Conservation (phyloP, 2,797 vertebrate species). For the Chelon auratus region DNA sequence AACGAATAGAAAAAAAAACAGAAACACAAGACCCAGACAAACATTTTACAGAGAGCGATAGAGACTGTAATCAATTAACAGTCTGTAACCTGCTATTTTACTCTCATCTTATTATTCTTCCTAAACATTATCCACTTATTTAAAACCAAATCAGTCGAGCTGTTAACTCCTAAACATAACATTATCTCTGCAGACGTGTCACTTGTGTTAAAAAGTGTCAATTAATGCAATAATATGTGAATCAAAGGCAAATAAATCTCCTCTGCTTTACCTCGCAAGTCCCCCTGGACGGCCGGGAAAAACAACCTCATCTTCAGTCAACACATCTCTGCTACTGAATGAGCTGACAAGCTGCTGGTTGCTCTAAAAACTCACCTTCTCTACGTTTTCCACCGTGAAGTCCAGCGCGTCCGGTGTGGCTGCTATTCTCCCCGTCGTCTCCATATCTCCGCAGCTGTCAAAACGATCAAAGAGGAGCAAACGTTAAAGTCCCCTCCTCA, state of each 20-base stretch:
- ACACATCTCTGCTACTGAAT: accelerated
- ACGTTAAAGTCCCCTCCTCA: background rate
- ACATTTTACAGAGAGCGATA: constrained; percentile 7
- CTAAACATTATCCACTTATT: background rate
- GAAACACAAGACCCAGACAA: constrained; percentile 31
- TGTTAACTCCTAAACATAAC: background rate
- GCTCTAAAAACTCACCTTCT: constrained; percentile 89
- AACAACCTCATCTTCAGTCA: background rate
- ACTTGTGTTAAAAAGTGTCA: background rate
- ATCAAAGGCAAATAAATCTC: background rate
- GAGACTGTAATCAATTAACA: background rate
- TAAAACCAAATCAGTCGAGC: background rate
- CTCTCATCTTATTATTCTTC: background rate
- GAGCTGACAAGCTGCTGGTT: too few relatives aligned
- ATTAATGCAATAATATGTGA: background rate
- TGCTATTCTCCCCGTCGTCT: constrained; percentile 82
- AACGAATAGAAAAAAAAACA: constrained; percentile 23
- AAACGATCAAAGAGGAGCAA: constrained; percentile 58
- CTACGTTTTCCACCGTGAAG: constrained; percentile 98
- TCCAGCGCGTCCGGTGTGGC: constrained; percentile 85
- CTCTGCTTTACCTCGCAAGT: background rate
- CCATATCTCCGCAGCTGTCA: constrained; percentile 84
- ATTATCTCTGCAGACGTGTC: background rate
- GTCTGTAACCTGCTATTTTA: constrained; percentile 5
- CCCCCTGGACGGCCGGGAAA: background rate